Percentiles rank a stretch among this genome's conserved stretches.
Conservation (phyloP, 2,797 vertebrate species). For the Emydoidea blandingii region DNA sequence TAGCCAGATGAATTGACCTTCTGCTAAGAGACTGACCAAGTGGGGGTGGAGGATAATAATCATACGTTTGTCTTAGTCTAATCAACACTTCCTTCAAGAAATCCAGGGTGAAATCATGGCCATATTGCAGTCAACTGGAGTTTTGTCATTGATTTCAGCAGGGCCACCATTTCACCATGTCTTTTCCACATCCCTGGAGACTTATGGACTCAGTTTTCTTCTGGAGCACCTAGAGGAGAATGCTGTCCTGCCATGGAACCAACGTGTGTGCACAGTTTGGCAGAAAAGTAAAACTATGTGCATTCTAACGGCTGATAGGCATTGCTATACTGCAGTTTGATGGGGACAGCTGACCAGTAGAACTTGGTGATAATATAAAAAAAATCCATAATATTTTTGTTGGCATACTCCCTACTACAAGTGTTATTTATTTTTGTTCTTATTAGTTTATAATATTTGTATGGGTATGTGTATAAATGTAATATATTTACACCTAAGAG, state of each 20-base stretch:
- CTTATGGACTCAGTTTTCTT: background rate
- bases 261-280: background rate
- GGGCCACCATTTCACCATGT: background rate
- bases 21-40: no score
- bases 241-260: background rate
- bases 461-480: background rate
- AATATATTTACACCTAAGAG: slow-evolving; percentile 2
- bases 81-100: background rate
- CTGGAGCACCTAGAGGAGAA: background rate
- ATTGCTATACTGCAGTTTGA: slow-evolving; percentile 51
- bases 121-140: background rate
- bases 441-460: background rate
- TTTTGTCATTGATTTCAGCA: background rate
- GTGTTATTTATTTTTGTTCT: slow-evolving; percentile 52
- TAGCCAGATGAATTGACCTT: background rate
- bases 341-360: background rate
- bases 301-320: slow-evolving; percentile 37
- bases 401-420: background rate
- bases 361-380: slow-evolving; percentile 5
- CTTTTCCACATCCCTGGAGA: background rate
- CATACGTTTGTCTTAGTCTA: background rate
- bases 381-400: fast-evolving
- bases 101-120: background rate
- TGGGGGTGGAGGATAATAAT: background rate
- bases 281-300: background rate